Evolutionary conservation across 2,113 vertebrate genomes (phyloP).

Genomic region (Pangasianodon hypophthalmus): DNA sequence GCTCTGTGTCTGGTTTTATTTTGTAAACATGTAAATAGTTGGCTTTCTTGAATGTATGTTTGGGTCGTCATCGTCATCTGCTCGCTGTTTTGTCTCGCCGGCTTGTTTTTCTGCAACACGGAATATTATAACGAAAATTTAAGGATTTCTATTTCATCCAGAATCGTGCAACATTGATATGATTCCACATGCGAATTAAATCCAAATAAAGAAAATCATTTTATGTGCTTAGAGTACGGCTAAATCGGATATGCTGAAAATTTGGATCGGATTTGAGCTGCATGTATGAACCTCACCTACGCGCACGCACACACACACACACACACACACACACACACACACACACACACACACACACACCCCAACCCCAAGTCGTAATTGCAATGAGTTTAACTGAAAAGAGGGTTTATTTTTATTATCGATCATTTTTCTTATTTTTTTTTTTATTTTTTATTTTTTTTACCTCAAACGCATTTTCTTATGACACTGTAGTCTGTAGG

Average conservation of each 20-base stretch:
- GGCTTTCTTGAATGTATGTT: neutral
- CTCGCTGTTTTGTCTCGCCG: neutral
- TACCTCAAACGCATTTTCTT: neutral
- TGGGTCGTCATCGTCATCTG: neutral
- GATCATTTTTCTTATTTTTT: neutral
- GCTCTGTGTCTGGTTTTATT: neutral
- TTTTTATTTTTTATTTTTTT: neutral
- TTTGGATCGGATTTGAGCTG: too few relatives aligned
- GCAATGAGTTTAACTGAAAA: neutral
- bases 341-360: neutral
- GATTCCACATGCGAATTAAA: neutral
- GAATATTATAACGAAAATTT: neutral
- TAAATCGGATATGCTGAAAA: too few relatives aligned
- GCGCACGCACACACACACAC: too few relatives aligned
- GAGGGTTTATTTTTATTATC: neutral
- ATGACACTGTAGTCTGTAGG: neutral
- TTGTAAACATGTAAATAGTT: neutral
- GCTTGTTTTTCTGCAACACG: neutral
- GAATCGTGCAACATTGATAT: neutral
- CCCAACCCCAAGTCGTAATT: neutral
- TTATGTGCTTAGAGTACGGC: too few relatives aligned
- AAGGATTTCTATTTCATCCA: neutral
- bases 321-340: too few relatives aligned
- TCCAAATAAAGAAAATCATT: too few relatives aligned
- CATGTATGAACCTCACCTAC: too few relatives aligned